Conservation (phyloP, 2,888 invertebrate genomes). For the Selenia dentaria region DNA sequence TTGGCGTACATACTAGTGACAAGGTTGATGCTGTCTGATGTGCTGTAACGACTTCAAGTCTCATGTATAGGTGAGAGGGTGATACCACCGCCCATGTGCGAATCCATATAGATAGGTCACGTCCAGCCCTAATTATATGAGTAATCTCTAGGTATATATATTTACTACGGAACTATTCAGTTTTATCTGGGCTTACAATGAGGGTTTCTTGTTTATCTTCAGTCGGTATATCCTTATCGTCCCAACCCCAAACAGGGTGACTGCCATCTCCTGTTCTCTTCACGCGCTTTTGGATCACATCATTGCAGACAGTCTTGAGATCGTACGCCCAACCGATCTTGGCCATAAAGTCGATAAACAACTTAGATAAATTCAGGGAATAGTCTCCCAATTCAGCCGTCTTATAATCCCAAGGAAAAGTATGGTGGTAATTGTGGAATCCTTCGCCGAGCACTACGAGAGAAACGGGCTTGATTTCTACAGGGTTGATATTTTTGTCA, state of each 20-base stretch:
- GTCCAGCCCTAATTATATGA: no score
- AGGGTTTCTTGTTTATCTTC: constrained; percentile 48
- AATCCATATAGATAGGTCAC: no score
- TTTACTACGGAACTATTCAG: constrained; percentile 47
- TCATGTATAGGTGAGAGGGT: no score
- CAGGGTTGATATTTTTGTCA: constrained; percentile 89
- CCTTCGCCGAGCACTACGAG: constrained; percentile 90
- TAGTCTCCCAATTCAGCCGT: constrained; percentile 91
- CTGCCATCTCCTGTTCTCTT: constrained; percentile 90
- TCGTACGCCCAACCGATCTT: constrained; percentile 95
- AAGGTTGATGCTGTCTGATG: no score
- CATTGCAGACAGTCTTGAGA: constrained; percentile 89
- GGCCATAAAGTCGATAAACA: constrained; percentile 92
- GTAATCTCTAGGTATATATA: no score
- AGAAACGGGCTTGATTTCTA: constrained; percentile 88
- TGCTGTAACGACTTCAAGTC: no score
- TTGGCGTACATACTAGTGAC: no score
- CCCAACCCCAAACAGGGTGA: constrained; percentile 91
- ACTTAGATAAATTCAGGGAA: constrained; percentile 88
- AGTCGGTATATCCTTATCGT: constrained; percentile 78
- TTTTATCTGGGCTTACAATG: constrained; percentile 50
- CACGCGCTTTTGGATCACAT: constrained; percentile 88
- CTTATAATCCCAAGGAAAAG: constrained; percentile 94
- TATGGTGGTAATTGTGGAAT: constrained; percentile 95
- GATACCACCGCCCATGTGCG: no score